phyloP scores from a whole-genome alignment of 2,888 invertebrate genomes.

The Aleiodes alternator region DNA sequence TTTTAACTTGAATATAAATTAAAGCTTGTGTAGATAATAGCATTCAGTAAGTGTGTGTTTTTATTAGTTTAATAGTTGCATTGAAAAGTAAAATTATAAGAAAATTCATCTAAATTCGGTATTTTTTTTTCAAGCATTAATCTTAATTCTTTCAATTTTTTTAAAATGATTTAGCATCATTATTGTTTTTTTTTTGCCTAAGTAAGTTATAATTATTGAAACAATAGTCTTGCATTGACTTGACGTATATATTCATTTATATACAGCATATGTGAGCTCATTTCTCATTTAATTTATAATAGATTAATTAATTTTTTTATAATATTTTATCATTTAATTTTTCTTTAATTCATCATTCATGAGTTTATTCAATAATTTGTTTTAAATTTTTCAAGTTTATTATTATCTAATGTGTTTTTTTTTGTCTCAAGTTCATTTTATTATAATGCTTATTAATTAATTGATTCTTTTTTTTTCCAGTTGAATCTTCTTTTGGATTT shows the following conservation, averaged over 20 bases:
- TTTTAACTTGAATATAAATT: not conserved
- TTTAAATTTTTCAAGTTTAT: not conserved
- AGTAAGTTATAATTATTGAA: constrained; percentile 12
- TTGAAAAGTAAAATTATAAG: not conserved
- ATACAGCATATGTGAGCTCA: constrained; percentile 19
- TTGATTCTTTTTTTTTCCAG: not conserved
- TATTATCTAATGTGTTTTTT: not conserved
- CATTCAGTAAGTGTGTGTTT: constrained; percentile 17
- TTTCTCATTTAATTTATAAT: not conserved
- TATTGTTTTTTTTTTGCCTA: not conserved
- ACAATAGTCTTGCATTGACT: constrained; percentile 30
- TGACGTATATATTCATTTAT: constrained; percentile 28
- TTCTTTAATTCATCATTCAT: not conserved
- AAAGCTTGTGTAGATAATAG: constrained; percentile 25
- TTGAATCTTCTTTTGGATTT: not conserved
- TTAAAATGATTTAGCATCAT: not conserved
- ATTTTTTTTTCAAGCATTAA: constrained; percentile 22
- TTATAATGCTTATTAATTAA: not conserved
- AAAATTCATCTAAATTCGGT: constrained; percentile 6
- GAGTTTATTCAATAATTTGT: not conserved
- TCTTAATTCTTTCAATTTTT: not conserved
- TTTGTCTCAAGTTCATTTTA: not conserved
- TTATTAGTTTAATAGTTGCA: not conserved
- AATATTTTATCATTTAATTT: not conserved
- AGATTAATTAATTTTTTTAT: not conserved